Evolutionary conservation across 2,888 invertebrate genomes (phyloP).

Genomic region (Dryocosmus kuriphilus): DNA sequence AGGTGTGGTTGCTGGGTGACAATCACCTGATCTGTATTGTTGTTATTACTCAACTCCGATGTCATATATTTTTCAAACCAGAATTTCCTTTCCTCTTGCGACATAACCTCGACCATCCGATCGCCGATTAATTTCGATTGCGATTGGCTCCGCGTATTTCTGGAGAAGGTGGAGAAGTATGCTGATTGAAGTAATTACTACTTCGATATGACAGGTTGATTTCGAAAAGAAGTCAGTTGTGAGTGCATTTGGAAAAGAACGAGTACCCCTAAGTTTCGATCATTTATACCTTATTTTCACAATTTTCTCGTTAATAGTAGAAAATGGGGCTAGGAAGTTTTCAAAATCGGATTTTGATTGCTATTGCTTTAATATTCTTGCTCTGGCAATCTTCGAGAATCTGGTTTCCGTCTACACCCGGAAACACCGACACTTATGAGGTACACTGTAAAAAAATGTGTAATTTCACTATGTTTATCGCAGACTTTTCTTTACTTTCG

Average conservation of each 20-base stretch:
- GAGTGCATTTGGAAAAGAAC: neutral
- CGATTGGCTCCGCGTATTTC: neutral
- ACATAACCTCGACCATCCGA: neutral
- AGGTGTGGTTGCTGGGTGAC: neutral
- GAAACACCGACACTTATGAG: slow-evolving; percentile 51
- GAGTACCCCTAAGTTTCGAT: neutral
- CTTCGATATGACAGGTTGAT: slow-evolving; percentile 9
- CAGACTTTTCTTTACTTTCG: no score
- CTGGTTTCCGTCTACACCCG: slow-evolving; percentile 43
- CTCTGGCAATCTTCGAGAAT: slow-evolving; percentile 45
- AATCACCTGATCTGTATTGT: neutral
- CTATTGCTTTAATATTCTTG: slow-evolving; percentile 45
- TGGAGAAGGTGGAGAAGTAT: slow-evolving; percentile 15
- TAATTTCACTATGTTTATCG: no score
- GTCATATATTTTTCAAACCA: neutral
- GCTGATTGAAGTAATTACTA: neutral
- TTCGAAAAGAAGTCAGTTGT: neutral
- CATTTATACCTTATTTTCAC: neutral
- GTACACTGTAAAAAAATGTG: slow-evolving; percentile 27
- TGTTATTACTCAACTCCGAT: neutral
- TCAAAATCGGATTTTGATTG: slow-evolving; percentile 50
- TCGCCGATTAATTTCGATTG: neutral
- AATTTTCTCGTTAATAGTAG: neutral
- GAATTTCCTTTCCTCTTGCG: neutral
- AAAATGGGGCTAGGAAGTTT: slow-evolving; percentile 56